These are phyloP conservation scores for Xestia c-nigrum DNA, from an alignment of 2,888 invertebrate genomes.

Conservation along the genomic window DNA sequence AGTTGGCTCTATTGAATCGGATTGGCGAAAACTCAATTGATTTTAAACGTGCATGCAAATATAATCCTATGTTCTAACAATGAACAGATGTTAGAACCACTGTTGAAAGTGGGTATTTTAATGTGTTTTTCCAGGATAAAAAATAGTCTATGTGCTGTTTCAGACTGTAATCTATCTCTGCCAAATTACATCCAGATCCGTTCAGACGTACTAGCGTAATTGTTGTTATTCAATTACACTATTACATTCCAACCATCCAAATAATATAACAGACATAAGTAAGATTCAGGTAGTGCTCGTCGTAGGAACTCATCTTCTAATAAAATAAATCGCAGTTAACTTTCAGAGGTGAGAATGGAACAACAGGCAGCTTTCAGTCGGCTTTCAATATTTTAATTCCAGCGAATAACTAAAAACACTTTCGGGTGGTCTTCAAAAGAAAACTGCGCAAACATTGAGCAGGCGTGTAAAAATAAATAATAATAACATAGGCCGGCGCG, in stretches of 20 bases:
- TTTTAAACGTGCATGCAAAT: not conserved
- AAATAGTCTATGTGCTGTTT: not conserved
- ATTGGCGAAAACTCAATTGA: not conserved
- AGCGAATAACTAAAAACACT: slow-evolving; percentile 44
- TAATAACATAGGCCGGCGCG: slow-evolving; percentile 81
- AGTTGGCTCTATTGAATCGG: not conserved
- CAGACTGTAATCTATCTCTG: not conserved
- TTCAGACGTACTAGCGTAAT: not conserved
- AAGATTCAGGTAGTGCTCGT: not conserved
- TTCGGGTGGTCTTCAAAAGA: slow-evolving; percentile 84
- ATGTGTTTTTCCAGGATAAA: too few species aligned
- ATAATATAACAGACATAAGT: not conserved
- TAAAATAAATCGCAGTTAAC: not conserved
- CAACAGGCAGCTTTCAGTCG: not conserved
- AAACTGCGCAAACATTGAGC: slow-evolving; percentile 69
- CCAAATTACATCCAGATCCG: not conserved
- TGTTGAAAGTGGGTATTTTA: not conserved
- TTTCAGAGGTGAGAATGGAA: not conserved
- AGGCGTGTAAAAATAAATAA: slow-evolving; percentile 85
- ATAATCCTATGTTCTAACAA: not conserved
- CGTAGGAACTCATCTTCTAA: not conserved
- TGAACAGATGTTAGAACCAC: not conserved
- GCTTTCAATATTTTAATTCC: not conserved
- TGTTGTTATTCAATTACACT: too few species aligned
- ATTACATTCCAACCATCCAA: not conserved